These are phyloP conservation scores for Diadromus collaris DNA, from an alignment of 2,888 invertebrate species.

Conservation along the genomic window DNA sequence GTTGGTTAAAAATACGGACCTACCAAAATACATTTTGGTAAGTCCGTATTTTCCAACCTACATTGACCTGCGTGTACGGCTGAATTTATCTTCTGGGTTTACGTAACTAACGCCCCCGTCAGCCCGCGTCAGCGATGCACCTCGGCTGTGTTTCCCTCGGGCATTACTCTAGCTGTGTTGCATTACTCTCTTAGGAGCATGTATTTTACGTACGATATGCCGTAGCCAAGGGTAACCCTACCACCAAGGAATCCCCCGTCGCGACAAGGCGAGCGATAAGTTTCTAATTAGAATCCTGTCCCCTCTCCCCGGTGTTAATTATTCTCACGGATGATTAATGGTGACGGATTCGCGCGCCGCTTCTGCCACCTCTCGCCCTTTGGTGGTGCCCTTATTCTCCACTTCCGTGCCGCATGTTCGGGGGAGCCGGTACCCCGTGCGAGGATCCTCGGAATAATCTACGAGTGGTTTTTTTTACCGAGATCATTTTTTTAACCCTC, in stretches of 20 bases:
- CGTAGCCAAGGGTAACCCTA: slow-evolving; percentile 26
- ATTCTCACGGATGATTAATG: slow-evolving; percentile 74
- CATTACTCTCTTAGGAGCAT: slow-evolving; percentile 9
- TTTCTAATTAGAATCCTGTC: slow-evolving; percentile 76
- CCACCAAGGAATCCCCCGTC: slow-evolving; percentile 52
- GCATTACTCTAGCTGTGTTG: slow-evolving; percentile 18
- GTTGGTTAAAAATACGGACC: too few species aligned
- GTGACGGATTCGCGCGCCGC: slow-evolving; percentile 67
- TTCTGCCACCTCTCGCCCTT: slow-evolving; percentile 35
- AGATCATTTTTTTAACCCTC: too few species aligned
- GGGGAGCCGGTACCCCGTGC: not conserved
- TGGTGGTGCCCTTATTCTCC: slow-evolving; percentile 37
- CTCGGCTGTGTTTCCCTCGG: slow-evolving; percentile 10
- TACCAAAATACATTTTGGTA: too few species aligned
- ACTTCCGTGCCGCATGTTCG: slow-evolving; percentile 41
- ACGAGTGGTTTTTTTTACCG: not conserved
- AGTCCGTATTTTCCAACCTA: slow-evolving; percentile 25
- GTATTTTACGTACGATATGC: slow-evolving; percentile 12
- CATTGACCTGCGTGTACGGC: slow-evolving; percentile 13
- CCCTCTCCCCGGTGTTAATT: slow-evolving; percentile 71
- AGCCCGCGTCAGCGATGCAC: slow-evolving; percentile 12
- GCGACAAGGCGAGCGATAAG: slow-evolving; percentile 74
- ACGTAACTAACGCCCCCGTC: slow-evolving; percentile 9
- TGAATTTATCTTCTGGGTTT: slow-evolving; percentile 41
- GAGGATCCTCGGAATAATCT: not conserved